Evolutionary conservation across 1,140 invertebrate genomes (phyloP), one percentile per base, ranked within the genome.

Genomic region (Meloidogyne chitwoodi): DNA sequence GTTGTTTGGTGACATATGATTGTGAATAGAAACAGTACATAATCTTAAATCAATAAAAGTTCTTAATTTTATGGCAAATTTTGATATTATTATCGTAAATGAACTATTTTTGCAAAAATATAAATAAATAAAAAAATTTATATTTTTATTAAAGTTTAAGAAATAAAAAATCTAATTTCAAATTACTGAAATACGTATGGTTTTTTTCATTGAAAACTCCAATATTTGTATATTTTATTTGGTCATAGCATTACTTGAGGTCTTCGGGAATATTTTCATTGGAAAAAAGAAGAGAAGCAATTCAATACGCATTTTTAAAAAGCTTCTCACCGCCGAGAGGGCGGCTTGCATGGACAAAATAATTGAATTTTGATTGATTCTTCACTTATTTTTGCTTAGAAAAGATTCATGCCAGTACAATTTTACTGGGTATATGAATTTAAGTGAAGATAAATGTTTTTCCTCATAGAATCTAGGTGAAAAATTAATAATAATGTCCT

Each of bases 351-450:
- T 19, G 4, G n/a, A n/a, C 4, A 4, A 56, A 56, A 22, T 73
- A 73, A 73, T 73, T 73, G 71, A 73, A 64, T 73, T 73, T 64
- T 64, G 71, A 73, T 73, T 73, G 71, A 73, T 73, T 73, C 41
- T 29, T 64, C 31, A 22, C 41, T 71, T n/a, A 10, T 44, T 29
- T 29, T 4, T 22, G 12, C 19, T 10, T 29, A 16, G 14, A n/a
- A 56, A 22, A 56, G 3, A 56, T n/a, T 56, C 0, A 2, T 56
- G 48, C 48, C n/a, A 56, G 41, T 38, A 0, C 3, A 38, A 38
- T 8, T 10, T 38, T 38, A 6, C 4, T 38, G 0, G 8, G 34
- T 8, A 38, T 4, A 38, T 4, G 34, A 38, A 38, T 38, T 38
- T 3, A 38, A 38, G 8, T 8, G 29, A 38, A 38, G 34, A 38